These are phyloP conservation scores for Brachyrhaphis roseni DNA, from an alignment of 2,797 vertebrate species.

Conservation along the genomic window DNA sequence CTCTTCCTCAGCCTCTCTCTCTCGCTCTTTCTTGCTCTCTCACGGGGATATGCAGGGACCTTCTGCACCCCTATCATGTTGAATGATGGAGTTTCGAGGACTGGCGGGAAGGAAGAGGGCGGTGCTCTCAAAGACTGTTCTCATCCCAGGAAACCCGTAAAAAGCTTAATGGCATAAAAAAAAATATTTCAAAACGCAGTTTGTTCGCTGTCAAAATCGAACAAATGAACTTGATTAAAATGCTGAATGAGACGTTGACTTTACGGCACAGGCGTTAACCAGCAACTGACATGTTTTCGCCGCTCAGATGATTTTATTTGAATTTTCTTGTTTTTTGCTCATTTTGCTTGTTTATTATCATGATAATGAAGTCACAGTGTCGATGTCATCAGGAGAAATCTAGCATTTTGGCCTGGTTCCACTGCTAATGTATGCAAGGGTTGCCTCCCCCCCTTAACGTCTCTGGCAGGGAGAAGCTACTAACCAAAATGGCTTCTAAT, in stretches of 20 bases:
- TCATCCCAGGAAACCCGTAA: constrained; percentile 30
- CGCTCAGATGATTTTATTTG: constrained; percentile 72
- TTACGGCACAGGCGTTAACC: constrained; percentile 47
- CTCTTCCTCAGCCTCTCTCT: constrained; percentile 75
- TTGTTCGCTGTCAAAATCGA: neutral
- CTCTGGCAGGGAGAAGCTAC: constrained; percentile 60
- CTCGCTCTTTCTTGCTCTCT: constrained; percentile 15
- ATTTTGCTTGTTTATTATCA: constrained; percentile 78
- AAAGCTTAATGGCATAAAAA: constrained; percentile 19
- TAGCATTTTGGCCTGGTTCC: constrained; percentile 73
- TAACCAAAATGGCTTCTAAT: constrained; percentile 70
- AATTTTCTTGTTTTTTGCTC: constrained; percentile 46
- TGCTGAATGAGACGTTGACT: constrained; percentile 53
- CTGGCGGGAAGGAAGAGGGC: constrained; percentile 39
- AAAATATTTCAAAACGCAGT: neutral
- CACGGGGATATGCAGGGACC: constrained; percentile 68
- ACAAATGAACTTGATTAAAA: constrained; percentile 69
- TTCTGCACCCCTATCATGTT: constrained; percentile 66
- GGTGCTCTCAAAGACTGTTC: constrained; percentile 38
- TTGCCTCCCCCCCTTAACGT: constrained; percentile 60
- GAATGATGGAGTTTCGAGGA: constrained; percentile 66
- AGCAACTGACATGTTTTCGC: constrained; percentile 61
- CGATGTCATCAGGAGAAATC: constrained; percentile 76
- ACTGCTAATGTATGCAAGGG: constrained; percentile 74
- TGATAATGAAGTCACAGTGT: constrained; percentile 77